These are phyloP conservation scores for Epicampocera succincta DNA, from an alignment of 2,888 invertebrate species.

Conservation along the genomic window DNA sequence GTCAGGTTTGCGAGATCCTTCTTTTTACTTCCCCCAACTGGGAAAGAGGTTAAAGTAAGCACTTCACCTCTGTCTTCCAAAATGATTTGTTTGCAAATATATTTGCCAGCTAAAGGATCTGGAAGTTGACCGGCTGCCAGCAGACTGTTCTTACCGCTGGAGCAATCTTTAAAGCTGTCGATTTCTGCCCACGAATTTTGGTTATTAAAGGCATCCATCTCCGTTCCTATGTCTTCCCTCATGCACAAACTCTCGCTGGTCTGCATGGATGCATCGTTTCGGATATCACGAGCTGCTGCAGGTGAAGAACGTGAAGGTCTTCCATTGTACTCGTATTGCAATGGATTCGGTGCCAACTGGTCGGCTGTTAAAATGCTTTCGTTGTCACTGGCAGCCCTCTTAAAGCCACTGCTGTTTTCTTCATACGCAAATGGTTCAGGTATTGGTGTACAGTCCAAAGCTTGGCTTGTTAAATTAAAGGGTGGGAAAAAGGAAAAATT, in stretches of 20 bases:
- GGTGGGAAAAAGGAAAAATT: slow-evolving; percentile 16
- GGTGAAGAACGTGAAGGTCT: not conserved
- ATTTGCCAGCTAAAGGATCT: not conserved
- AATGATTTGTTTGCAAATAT: not conserved
- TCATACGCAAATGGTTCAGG: slow-evolving; percentile 1
- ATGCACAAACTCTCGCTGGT: no score
- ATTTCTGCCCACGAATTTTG: no score
- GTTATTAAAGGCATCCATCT: no score
- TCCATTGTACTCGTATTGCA: not conserved
- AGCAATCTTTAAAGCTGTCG: slow-evolving; percentile 14
- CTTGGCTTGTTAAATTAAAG: not conserved
- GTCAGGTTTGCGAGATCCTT: not conserved
- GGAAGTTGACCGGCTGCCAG: not conserved
- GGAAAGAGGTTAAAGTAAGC: not conserved
- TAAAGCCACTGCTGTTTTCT: slow-evolving; percentile 7
- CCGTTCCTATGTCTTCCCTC: no score
- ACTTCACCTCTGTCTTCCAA: not conserved
- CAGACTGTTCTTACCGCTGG: not conserved
- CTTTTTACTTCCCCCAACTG: not conserved
- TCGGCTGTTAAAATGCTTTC: not conserved
- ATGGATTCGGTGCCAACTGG: not conserved
- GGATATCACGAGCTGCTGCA: not conserved
- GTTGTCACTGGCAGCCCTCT: not conserved
- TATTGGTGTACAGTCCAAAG: not conserved
- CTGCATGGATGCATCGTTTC: no score